Percentiles rank a stretch among this genome's conserved stretches.
These are phyloP conservation scores for Mustelus asterias DNA, from an alignment of 2,113 vertebrate species.

Conservation along the genomic window DNA sequence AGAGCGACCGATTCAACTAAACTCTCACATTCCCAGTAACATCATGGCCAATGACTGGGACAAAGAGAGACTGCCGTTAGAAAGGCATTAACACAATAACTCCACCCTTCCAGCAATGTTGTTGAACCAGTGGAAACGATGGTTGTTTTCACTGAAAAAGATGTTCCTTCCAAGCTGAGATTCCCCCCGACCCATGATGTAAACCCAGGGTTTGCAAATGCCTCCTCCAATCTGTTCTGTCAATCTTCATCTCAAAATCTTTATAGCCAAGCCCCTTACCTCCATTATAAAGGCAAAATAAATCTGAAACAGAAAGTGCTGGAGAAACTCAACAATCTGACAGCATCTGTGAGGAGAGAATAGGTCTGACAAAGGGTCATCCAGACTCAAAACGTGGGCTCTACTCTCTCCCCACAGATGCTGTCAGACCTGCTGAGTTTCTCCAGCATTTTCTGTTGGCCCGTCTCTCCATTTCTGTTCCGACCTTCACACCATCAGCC, in stretches of 20 bases:
- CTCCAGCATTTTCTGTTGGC: too few species aligned
- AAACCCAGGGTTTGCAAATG: neutral
- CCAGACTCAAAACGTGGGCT: too few species aligned
- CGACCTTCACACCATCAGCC: neutral
- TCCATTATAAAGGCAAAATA: neutral
- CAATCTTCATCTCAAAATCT: neutral
- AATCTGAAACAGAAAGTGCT: too few species aligned
- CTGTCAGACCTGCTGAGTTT: too few species aligned
- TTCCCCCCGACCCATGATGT: neutral
- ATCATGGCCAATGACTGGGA: neutral
- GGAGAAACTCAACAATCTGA: too few species aligned
- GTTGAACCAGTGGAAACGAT: neutral
- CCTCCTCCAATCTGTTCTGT: neutral
- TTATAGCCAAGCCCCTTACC: neutral
- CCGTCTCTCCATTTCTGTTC: neutral
- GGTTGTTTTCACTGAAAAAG: neutral
- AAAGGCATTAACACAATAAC: neutral
- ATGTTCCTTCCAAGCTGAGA: neutral
- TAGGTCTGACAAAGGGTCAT: too few species aligned
- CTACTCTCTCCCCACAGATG: too few species aligned
- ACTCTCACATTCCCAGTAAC: neutral
- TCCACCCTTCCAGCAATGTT: neutral
- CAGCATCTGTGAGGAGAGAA: too few species aligned
- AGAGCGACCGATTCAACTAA: neutral
- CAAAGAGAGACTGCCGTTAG: neutral